Conservation (phyloP, 2,113 vertebrate species). For the Benitochromis conjunctus region DNA sequence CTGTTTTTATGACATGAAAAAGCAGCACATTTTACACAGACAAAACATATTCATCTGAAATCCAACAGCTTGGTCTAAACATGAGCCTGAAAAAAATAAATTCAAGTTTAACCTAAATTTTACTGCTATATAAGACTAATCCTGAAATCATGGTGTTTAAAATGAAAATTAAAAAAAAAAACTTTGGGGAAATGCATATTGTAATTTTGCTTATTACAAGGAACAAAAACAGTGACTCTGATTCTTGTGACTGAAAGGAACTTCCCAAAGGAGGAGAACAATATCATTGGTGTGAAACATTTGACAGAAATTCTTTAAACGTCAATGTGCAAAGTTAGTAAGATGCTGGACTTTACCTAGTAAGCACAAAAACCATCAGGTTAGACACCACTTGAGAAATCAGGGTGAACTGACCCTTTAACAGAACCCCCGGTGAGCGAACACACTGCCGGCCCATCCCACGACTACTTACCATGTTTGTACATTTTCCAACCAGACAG, state of each 20-base stretch:
- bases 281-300: background rate
- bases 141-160: background rate
- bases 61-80: background rate
- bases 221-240: background rate
- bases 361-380: background rate
- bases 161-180: too few relatives aligned
- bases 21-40: background rate
- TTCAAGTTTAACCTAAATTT: background rate
- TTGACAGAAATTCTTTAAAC: background rate
- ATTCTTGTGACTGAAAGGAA: background rate
- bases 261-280: background rate
- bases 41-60: background rate
- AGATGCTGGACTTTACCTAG: background rate
- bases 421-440: background rate
- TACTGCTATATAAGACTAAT: background rate
- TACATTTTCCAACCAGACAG: background rate
- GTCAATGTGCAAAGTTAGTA: background rate
- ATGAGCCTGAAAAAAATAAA: background rate
- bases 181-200: background rate
- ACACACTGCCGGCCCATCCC: background rate
- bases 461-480: slow-evolving; percentile 13
- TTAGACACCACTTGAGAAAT: background rate
- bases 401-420: background rate
- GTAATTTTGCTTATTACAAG: background rate
- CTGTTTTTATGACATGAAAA: background rate